Conservation (phyloP, 2,797 vertebrate species). For the Microhierax caerulescens region DNA sequence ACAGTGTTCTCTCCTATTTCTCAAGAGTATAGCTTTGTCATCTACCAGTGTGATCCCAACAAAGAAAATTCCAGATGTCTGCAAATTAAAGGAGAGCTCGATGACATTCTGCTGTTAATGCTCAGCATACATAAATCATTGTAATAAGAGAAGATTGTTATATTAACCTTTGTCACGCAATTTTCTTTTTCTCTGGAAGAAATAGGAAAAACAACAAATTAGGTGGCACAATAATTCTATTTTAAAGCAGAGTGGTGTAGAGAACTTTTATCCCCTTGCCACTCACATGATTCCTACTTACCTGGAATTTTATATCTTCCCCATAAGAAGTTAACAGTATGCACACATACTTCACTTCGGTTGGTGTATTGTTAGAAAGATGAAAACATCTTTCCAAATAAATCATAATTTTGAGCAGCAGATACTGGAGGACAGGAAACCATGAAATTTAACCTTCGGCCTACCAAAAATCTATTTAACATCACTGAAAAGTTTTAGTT, state of each 20-base stretch:
- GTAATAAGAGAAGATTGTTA: slow-evolving; percentile 76
- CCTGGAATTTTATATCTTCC: not conserved
- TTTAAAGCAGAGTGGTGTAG: slow-evolving; percentile 50
- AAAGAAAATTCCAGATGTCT: slow-evolving; percentile 75
- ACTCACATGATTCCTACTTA: not conserved
- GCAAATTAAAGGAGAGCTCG: slow-evolving; percentile 75
- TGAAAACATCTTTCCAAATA: slow-evolving; percentile 1
- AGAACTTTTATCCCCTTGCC: slow-evolving; percentile 25
- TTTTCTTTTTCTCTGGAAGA: slow-evolving; percentile 69
- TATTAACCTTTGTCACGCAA: slow-evolving; percentile 70
- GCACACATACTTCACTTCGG: not conserved
- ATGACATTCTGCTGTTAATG: slow-evolving; percentile 73
- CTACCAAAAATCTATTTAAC: not conserved
- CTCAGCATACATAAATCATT: slow-evolving; percentile 76
- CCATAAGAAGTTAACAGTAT: not conserved
- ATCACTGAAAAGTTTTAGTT: not conserved
- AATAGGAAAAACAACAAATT: slow-evolving; percentile 70
- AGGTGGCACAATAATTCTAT: slow-evolving; percentile 42
- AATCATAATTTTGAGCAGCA: not conserved
- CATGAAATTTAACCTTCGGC: not conserved
- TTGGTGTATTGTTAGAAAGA: not conserved
- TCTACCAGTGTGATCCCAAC: slow-evolving; percentile 75
- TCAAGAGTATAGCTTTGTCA: slow-evolving; percentile 69
- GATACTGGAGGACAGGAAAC: not conserved
- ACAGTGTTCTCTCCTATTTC: slow-evolving; percentile 63